Percentiles rank a stretch among this genome's conserved stretches.
These are phyloP conservation scores for Pollenia amentaria DNA, from an alignment of 2,888 invertebrate species.

Conservation along the genomic window DNA sequence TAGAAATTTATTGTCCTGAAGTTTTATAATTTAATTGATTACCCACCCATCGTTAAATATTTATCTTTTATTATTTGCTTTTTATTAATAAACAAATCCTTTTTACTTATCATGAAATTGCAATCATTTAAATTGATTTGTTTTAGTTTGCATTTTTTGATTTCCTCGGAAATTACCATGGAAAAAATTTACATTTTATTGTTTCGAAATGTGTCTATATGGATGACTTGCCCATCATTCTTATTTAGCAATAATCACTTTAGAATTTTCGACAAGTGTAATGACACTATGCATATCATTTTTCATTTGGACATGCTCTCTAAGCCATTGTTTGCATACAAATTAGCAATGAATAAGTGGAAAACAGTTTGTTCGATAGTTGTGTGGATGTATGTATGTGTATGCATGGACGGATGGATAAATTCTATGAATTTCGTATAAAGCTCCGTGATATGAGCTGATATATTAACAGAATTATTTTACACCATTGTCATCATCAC, in stretches of 20 bases:
- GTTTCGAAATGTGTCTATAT: slow-evolving; percentile 42
- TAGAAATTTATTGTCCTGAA: background rate
- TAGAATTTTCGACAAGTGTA: slow-evolving; percentile 73
- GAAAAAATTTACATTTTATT: slow-evolving; percentile 40
- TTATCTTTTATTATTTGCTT: slow-evolving; percentile 1
- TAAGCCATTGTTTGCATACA: slow-evolving; percentile 72
- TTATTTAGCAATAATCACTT: slow-evolving; percentile 71
- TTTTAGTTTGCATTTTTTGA: slow-evolving; percentile 3
- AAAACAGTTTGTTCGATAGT: background rate
- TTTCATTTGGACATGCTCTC: slow-evolving; percentile 68
- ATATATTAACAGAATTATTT: slow-evolving; percentile 52
- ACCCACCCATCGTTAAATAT: background rate
- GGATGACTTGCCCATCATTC: slow-evolving; percentile 63
- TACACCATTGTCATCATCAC: slow-evolving; percentile 33
- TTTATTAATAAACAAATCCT: background rate
- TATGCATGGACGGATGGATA: slow-evolving; percentile 13
- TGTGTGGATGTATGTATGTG: slow-evolving; percentile 17
- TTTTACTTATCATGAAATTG: slow-evolving; percentile 34
- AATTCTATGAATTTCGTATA: slow-evolving; percentile 51
- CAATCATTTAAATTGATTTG: slow-evolving; percentile 59
- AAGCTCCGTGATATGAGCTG: slow-evolving; percentile 5
- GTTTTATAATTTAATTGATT: slow-evolving; percentile 2
- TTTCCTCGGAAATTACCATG: slow-evolving; percentile 57
- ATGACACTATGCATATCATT: slow-evolving; percentile 72
- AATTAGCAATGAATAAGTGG: slow-evolving; percentile 52